These are phyloP conservation scores for Colaptes auratus DNA, from an alignment of 2,113 vertebrate species.

Conservation along the genomic window DNA sequence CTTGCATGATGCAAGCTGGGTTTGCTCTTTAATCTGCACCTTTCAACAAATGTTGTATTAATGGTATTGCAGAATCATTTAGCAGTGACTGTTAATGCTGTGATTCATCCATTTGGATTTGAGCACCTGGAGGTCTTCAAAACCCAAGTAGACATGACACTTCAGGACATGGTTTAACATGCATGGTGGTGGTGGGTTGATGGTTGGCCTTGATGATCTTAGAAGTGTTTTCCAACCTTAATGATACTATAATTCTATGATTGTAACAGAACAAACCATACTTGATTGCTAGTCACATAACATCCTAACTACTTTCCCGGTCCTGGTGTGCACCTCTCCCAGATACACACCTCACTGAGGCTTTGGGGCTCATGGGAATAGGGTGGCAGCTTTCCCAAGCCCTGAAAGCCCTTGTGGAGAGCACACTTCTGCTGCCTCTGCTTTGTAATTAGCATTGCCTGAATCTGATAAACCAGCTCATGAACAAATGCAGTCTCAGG, in stretches of 20 bases:
- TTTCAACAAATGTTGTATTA: neutral
- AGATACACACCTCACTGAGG: neutral
- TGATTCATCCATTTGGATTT: neutral
- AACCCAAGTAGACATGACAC: too few species aligned
- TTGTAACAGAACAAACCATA: neutral
- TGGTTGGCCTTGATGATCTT: too few species aligned
- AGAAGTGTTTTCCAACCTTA: too few species aligned
- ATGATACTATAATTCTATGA: too few species aligned
- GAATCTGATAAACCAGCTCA: constrained; percentile 35
- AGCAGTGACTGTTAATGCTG: accelerated
- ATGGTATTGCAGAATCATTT: neutral
- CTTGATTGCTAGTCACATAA: neutral
- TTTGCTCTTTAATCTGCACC: neutral
- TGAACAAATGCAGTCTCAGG: constrained; percentile 14
- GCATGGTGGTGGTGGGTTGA: too few species aligned
- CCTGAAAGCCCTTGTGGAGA: neutral
- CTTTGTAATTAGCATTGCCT: constrained; percentile 2
- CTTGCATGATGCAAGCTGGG: neutral
- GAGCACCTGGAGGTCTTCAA: too few species aligned
- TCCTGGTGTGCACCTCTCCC: accelerated
- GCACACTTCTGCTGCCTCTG: neutral
- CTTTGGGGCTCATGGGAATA: neutral
- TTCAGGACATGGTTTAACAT: too few species aligned
- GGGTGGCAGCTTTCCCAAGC: neutral
- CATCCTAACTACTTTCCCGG: neutral